Evolutionary conservation across 2,113 vertebrate genomes (phyloP), one percentile per base, ranked within the genome.

Genomic region (Silurus glanis): DNA sequence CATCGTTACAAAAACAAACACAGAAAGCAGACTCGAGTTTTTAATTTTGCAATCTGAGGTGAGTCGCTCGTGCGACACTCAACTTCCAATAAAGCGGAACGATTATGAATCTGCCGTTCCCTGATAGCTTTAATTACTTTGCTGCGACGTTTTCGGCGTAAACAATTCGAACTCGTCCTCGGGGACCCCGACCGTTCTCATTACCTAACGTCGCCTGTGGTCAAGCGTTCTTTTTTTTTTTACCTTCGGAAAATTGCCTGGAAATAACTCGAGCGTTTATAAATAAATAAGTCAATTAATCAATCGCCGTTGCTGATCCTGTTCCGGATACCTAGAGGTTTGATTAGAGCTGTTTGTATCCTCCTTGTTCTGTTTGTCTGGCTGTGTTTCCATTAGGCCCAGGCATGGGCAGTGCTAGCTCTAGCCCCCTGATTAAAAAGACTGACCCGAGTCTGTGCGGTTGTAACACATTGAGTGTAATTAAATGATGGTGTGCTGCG

Each of bases 401-500:
- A 28, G 58, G 64, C 56, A 49, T n/a, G 21, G 37, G 53, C 45
- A 62, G 83, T 19, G 61, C 37, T 56, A 59, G 86, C 16, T 89
- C 85, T 90, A 80, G 67, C 66, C 84, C 37, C 69, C 83, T 91
- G 83, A 90, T 93, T 89, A 87, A 91, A 92, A 93, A 91, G 87
- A 94, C 90, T 90, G 82, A 89, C 89, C 83, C 21, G n/a, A 90
- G 87, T 66, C 25, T 37, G 64, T 71, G 80, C 66, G 82, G 85
- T 87, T 88, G 90, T 83, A 90, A 92, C 88, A 89, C 90, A 91
- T 88, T 85, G 86, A 47, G 85, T 28, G 12, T 93, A 92, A 94
- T 93, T 89, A 93, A 94, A 92, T 91, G 90, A 91, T 91, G 87
- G 84, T 90, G 85, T 89, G 49, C 74, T 87, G 86, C 87, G 90